A percentile compares a stretch with the other conserved stretches of the same genome.
Evolutionary conservation across 2,797 vertebrate genomes (phyloP).

Genomic region (Notamacropus eugenii): DNA sequence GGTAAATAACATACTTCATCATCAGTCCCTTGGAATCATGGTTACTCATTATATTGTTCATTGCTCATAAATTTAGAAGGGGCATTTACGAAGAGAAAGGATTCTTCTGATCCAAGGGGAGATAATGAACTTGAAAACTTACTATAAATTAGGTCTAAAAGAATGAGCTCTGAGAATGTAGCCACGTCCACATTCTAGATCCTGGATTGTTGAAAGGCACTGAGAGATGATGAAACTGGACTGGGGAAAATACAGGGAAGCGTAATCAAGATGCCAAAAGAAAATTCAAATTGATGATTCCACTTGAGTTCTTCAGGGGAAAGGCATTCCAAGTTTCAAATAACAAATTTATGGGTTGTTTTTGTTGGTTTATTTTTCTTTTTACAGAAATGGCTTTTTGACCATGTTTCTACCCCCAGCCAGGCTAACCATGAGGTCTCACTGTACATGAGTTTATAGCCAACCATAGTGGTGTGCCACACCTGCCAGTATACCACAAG

Average conservation of each 20-base stretch:
- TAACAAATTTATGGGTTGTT: background rate
- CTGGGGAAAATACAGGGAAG: background rate
- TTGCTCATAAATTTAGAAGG: background rate
- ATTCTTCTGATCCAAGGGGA: background rate
- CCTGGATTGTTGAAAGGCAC: background rate
- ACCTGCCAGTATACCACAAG: background rate
- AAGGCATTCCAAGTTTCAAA: slow-evolving; percentile 6
- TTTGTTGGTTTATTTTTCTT: slow-evolving; percentile 1
- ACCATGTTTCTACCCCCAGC: background rate
- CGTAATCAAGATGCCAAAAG: background rate
- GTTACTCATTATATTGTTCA: background rate
- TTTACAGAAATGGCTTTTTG: background rate
- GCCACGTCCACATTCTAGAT: background rate
- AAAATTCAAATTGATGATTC: slow-evolving; percentile 8
- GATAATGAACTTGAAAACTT: background rate
- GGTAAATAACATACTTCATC: background rate
- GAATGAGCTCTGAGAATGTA: background rate
- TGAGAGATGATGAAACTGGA: background rate
- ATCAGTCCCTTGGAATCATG: background rate
- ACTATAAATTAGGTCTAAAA: background rate
- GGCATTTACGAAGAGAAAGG: background rate
- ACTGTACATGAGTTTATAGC: background rate
- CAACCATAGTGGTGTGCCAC: background rate
- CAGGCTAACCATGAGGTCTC: background rate
- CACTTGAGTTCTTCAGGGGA: background rate